These are phyloP conservation scores for Carcina quercana DNA, from an alignment of 2,888 invertebrate species.

Conservation along the genomic window DNA sequence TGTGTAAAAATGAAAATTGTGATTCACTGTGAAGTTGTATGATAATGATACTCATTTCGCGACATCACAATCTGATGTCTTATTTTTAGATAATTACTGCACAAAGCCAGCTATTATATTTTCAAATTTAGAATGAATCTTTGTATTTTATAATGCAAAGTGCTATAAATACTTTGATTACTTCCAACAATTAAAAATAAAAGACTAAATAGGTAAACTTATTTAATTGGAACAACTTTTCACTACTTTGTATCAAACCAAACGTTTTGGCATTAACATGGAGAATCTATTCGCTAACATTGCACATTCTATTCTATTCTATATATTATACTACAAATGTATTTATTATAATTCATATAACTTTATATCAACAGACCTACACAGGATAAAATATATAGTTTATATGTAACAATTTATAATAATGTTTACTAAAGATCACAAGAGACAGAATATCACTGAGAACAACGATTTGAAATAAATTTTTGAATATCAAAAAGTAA, in stretches of 20 bases:
- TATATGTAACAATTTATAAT: constrained; percentile 28
- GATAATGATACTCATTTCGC: no score
- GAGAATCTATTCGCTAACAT: constrained; percentile 58
- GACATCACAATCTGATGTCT: no score
- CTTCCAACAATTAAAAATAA: no score
- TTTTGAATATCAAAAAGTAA: constrained; percentile 37
- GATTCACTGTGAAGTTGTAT: no score
- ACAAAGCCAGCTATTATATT: no score
- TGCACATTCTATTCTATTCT: constrained; percentile 60
- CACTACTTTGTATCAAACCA: constrained; percentile 67
- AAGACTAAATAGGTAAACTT: constrained; percentile 30
- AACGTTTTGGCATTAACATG: constrained; percentile 61
- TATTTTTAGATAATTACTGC: no score
- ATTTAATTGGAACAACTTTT: constrained; percentile 65
- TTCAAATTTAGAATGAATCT: no score
- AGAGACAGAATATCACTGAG: constrained; percentile 37
- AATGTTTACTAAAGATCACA: constrained; percentile 32
- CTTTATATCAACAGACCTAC: constrained; percentile 31
- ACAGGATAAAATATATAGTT: constrained; percentile 27
- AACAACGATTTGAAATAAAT: constrained; percentile 17
- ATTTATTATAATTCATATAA: not conserved
- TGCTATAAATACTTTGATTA: no score
- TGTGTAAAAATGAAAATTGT: no score
- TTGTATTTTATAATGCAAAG: no score
- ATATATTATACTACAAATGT: not conserved